phyloP scores from a whole-genome alignment of 2,797 vertebrate species.

The Apodemus agrarius region DNA sequence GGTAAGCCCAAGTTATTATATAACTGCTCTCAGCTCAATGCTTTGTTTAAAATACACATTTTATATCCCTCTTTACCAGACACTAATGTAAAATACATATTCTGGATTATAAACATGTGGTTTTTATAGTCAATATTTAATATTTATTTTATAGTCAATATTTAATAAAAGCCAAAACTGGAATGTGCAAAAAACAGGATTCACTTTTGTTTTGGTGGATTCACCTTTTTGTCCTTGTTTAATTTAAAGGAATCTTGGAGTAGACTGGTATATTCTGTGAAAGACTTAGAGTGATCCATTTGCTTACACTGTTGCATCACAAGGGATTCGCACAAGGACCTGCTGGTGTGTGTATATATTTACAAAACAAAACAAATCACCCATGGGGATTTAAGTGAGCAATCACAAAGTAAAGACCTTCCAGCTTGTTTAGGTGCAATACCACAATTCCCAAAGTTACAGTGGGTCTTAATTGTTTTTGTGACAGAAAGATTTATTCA shows the following conservation, averaged over 20 bases:
- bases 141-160: conserved; percentile 89
- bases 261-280: conserved; percentile 82
- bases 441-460: conserved; percentile 84
- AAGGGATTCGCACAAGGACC: conserved; percentile 86
- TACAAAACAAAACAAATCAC: conserved; percentile 68
- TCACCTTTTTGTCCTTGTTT: conserved; percentile 86
- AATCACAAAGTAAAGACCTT: conserved; percentile 73
- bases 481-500: conserved; percentile 88
- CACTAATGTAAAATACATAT: conserved; percentile 83
- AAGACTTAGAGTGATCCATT: conserved; percentile 80
- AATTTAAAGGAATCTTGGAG: conserved; percentile 78
- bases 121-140: too few relatives aligned
- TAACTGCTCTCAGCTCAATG: conserved; percentile 52
- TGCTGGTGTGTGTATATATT: conserved; percentile 83
- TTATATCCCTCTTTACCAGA: conserved; percentile 85
- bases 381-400: conserved; percentile 62
- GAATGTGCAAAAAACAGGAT: conserved; percentile 89
- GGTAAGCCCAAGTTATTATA: too few relatives aligned
- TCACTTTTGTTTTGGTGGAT: conserved; percentile 85
- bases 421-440: conserved; percentile 85
- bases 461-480: conserved; percentile 89
- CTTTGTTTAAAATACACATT: conserved; percentile 84
- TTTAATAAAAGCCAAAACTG: conserved; percentile 90
- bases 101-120: conserved; percentile 84
- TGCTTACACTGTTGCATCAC: conserved; percentile 85